Evolutionary conservation across 2,113 vertebrate genomes (phyloP), one percentile per base, ranked within the genome.

Genomic region (Notothenia rossii): DNA sequence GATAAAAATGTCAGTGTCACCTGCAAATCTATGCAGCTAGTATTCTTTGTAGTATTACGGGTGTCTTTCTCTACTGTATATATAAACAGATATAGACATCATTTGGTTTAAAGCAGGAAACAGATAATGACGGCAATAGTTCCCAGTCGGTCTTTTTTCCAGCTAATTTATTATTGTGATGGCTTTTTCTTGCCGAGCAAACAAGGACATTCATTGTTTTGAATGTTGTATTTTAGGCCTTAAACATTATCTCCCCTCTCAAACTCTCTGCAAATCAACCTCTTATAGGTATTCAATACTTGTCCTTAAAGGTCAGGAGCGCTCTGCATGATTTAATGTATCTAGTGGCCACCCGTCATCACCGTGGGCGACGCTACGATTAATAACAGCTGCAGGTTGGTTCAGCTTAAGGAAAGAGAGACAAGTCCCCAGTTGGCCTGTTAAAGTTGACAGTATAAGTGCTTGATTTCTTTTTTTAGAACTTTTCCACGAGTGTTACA

Each of bases 231-330:
- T 25, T 10, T 48, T 20, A 17, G 56, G 10, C 67, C 51, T 60
- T 65, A 17, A 61, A 65, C 17, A 14, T 22, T 12, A 61, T 61
- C 9, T 54, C 36, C 33, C 7, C 10, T 70, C 45, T 13, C 10
- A 18, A 68, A 29, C 9, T 64, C 14, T 13, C 8, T 58, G n/a
- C 60, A 77, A 51, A 67, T 81, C 46, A 60, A 54, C 55, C 56
- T 73, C 62, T 76, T 61, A 0, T 12, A 49, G 18, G 22, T 15
- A 18, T 51, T 45, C 11, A 46, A 62, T 11, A 11, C 9, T 53
- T 75, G 63, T 48, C 54, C 25, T 67, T 46, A 29, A 76, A 81
- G 64, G 66, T 77, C 79, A 77, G 55, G 12, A 43, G 76, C 51
- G 8, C 48, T 75, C 40, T 75, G 51, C 36, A 66, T 78, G 54